Evolutionary conservation across 1,140 invertebrate genomes (phyloP).

Genomic region (Grapholita molesta): DNA sequence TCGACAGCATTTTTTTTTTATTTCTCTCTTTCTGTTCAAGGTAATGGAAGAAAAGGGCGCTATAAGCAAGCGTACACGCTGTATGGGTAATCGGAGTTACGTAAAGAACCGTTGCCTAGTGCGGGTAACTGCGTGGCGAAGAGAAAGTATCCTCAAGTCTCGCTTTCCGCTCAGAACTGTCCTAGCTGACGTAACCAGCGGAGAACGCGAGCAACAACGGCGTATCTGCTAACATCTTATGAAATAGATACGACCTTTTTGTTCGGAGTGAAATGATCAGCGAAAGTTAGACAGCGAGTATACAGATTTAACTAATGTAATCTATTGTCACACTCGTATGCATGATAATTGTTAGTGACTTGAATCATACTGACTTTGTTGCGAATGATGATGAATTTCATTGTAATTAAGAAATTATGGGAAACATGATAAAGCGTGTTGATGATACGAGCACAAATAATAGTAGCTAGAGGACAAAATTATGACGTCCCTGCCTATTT

Average conservation of each 20-base stretch:
- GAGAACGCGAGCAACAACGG: background rate
- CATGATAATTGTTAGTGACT: background rate
- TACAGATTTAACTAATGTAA: background rate
- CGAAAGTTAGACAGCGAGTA: background rate
- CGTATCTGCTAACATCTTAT: background rate
- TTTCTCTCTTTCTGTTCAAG: too few species aligned
- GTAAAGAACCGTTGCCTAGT: background rate
- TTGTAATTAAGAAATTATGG: too few species aligned
- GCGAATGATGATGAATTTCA: too few species aligned
- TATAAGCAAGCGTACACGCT: background rate
- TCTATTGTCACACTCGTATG: background rate
- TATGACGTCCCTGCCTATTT: too few species aligned
- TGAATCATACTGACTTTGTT: background rate
- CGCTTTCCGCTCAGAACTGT: slow-evolving; percentile 72
- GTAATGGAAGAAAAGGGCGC: slow-evolving; percentile 14
- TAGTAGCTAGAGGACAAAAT: too few species aligned
- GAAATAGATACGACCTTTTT: background rate
- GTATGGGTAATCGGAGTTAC: slow-evolving; percentile 8
- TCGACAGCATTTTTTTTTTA: too few species aligned
- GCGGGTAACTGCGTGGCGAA: slow-evolving; percentile 40
- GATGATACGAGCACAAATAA: too few species aligned
- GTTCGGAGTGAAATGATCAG: background rate
- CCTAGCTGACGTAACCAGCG: slow-evolving; percentile 62
- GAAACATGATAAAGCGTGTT: too few species aligned
- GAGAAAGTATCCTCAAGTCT: slow-evolving; percentile 75